Evolutionary conservation across 2,797 vertebrate genomes (phyloP), one percentile per base, ranked within the genome.

Genomic region (Centroberyx gerrardi): DNA sequence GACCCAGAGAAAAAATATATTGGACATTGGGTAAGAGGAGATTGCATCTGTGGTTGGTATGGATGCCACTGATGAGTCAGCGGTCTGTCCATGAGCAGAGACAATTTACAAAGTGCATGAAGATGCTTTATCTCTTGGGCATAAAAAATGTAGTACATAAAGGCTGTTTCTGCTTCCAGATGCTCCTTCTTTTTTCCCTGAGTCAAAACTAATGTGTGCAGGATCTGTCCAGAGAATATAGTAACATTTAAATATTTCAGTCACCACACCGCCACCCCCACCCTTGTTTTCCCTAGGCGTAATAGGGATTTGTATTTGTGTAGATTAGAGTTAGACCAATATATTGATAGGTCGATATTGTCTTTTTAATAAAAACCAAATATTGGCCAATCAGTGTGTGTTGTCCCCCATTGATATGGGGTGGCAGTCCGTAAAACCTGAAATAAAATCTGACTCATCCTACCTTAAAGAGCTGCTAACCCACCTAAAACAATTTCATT

Each of bases 31-130:
- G 15, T 33, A 18, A 63, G 38, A 68, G 72, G 29, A 76, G 78
- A 89, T 74, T 79, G 71, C 40, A 69, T 78, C 70, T 62, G 73
- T 68, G 68, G 83, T 62, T 49, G 53, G 64, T 87, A 42, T 28
- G 17, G 40, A 56, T 29, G 42, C 36, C 18, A 64, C 7, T 0
- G 12, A 72, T 68, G 61, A 80, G 71, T 70, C 63, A 79, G 48
- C 67, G 60, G 79, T 65, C 15, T 70, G 33, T 74, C 55, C 78
- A n/a, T 58, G 31, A 67, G 40, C 2, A 1, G 40, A 74, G 62
- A 40, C 46, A 54, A 62, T 83, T 77, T 79, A 28, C 36, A 74
- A 82, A 76, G 52, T 29, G 33, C 80, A 81, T 66, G 52, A 40
- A 54, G 7, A 38, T 63, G 10, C 70, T 74, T 69, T 64, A 55